phyloP scores from a whole-genome alignment of 37 sponge, comb jelly and placozoan species.

The Tethya wilhelma region DNA sequence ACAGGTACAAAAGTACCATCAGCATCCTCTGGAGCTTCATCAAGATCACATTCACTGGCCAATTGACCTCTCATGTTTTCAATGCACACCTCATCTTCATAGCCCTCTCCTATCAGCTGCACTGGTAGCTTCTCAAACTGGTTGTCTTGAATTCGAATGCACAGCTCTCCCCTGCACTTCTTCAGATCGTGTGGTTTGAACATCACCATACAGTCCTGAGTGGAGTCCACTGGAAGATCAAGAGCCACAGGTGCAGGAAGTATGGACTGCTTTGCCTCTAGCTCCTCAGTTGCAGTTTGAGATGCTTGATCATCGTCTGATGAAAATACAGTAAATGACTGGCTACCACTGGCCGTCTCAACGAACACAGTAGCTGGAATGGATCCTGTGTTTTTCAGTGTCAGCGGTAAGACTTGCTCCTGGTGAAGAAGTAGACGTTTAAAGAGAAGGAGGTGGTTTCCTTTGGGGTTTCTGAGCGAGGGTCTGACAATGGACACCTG shows the following conservation, averaged over 20 bases:
- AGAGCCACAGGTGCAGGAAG: conserved; percentile 39
- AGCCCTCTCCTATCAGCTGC: conserved; percentile 90
- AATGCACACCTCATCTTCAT: conserved; percentile 81
- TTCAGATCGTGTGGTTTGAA: conserved; percentile 51
- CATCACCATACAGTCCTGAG: conserved; percentile 42
- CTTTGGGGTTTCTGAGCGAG: conserved; percentile 61
- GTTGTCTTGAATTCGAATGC: conserved; percentile 72
- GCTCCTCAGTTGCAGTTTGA: conserved; percentile 16
- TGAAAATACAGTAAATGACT: conserved; percentile 50
- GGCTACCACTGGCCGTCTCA: conserved; percentile 29
- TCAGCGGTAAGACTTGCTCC: conserved; percentile 69
- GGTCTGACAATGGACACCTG: conserved; percentile 82
- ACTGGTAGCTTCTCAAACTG: conserved; percentile 89
- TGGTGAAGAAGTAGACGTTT: conserved; percentile 78
- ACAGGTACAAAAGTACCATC: background rate
- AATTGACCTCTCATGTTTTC: conserved; percentile 55
- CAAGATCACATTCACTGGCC: background rate
- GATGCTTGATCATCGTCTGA: conserved; percentile 2
- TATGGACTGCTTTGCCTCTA: conserved; percentile 3
- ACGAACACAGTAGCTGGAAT: conserved; percentile 75
- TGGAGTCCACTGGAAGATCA: conserved; percentile 55
- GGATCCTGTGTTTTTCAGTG: conserved; percentile 79
- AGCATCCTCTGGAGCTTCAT: conserved; percentile 13
- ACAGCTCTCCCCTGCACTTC: conserved; percentile 46
- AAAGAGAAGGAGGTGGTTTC: conserved; percentile 79